Percentiles rank a stretch among this genome's conserved stretches.
phyloP scores from a whole-genome alignment of 2,888 invertebrate species.

The Cheilosia vernalis region DNA sequence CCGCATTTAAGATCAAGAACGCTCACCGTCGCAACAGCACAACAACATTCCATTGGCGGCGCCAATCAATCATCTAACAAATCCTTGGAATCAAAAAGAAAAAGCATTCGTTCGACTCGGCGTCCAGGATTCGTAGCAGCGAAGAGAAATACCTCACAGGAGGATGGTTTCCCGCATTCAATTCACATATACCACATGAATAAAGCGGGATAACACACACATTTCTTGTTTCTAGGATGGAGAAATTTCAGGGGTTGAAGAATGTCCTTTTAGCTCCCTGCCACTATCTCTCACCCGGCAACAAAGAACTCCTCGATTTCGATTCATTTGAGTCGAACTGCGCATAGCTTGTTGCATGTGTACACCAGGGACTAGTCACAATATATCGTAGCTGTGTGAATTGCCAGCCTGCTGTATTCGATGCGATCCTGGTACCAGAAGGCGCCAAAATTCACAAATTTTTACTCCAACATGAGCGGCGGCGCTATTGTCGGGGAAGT shows the following conservation, averaged over 20 bases:
- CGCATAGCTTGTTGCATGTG: conserved; percentile 28
- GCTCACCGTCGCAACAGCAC: not conserved
- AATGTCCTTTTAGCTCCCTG: conserved; percentile 29
- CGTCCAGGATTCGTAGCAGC: conserved; percentile 37
- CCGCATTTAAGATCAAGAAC: not conserved
- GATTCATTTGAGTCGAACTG: conserved; percentile 36
- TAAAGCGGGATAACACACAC: conserved; percentile 2
- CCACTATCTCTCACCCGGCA: not conserved
- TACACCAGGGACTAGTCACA: not conserved
- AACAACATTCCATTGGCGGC: not conserved
- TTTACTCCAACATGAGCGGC: conserved; percentile 41
- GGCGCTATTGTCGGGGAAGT: not conserved
- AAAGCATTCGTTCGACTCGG: conserved; percentile 63
- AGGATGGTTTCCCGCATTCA: not conserved
- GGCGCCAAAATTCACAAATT: conserved; percentile 76
- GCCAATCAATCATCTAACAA: conserved; percentile 59
- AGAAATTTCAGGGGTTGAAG: conserved; percentile 38
- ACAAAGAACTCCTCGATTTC: not conserved
- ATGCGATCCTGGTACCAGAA: conserved; percentile 69
- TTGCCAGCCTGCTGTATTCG: conserved; percentile 12
- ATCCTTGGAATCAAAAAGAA: conserved; percentile 65
- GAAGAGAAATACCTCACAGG: not conserved
- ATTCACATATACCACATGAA: not conserved
- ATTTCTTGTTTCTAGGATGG: conserved; percentile 1
- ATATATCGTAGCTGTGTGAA: conserved; percentile 17